A percentile compares a stretch with the other conserved stretches of the same genome.
Conservation (phyloP, 2,888 invertebrate species). For the Sussaba pulchella region DNA sequence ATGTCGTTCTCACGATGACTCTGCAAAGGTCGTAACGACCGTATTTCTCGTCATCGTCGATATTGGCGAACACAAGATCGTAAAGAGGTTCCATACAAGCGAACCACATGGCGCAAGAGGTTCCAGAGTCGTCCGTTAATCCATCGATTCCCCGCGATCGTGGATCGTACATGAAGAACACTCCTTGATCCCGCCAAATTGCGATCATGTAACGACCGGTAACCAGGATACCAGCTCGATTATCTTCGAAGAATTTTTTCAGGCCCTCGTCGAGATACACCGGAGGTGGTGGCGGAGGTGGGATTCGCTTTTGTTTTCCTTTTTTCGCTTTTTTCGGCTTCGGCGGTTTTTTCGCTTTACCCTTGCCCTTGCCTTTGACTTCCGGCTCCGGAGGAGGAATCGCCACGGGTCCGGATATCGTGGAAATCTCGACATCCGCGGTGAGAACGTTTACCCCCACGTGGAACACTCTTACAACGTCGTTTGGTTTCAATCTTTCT, state of each 20-base stretch:
- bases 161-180: slow-evolving; percentile 80
- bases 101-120: slow-evolving; percentile 80
- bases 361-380: slow-evolving; percentile 69
- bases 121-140: slow-evolving; percentile 63
- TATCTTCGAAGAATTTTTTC: slow-evolving; percentile 75
- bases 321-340: slow-evolving; percentile 68
- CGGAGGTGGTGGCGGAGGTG: slow-evolving; percentile 72
- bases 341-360: slow-evolving; percentile 64
- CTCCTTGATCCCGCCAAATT: slow-evolving; percentile 79
- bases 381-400: slow-evolving; percentile 75
- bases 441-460: slow-evolving; percentile 80
- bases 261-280: slow-evolving; percentile 77
- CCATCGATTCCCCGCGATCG: slow-evolving; percentile 73
- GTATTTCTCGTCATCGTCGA: slow-evolving; percentile 76
- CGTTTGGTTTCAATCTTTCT: slow-evolving; percentile 72
- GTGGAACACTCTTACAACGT: slow-evolving; percentile 78
- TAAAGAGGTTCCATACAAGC: slow-evolving; percentile 78
- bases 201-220: slow-evolving; percentile 75
- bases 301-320: slow-evolving; percentile 57
- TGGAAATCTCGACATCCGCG: slow-evolving; percentile 75
- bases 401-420: slow-evolving; percentile 75
- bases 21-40: slow-evolving; percentile 74
- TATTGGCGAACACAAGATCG: slow-evolving; percentile 74
- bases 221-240: slow-evolving; percentile 78
- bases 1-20: slow-evolving; percentile 74